Base-by-base conservation (phyloP, 2,888 invertebrate species). In the Omphaloscelis lunosa region DNA sequence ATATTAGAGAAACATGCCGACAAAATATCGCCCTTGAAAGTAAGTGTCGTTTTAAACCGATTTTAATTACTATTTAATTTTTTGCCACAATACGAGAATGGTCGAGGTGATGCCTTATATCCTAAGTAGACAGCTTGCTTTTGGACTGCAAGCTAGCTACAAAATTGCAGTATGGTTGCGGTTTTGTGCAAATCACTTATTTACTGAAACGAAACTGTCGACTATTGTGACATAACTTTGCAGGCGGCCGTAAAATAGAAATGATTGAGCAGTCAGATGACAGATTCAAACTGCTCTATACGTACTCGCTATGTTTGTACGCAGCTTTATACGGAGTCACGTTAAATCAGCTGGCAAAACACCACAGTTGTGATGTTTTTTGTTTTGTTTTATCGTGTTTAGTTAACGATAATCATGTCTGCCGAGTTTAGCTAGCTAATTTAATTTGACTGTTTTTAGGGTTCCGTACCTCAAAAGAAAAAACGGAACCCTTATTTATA, bases 1-100 rank as follows among this genome's bases (percentile, higher is more conserved):
- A 96, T 99, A 75, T 95, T 99, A 58, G 98, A 99, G 89, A 98
- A 98, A 86, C 98, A 99, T 93, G 98, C 99, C 0, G 97, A 97
- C 17, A 98, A 98, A 93, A 98, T 99, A 89, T 98, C 99, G 89
- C 98, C 99, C 0, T 94, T 98, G 17, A 98, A 98, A 95, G 98
- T 98, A 91, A 84, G 91, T 87, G 48, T 63, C 27, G 23, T n/a
- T 41, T n/a, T 23, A 8, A 17, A 41, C 23, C 41, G 0, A 45
- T 45, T 0, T 67, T 23, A 23, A 15, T 29, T 23, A 67, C 23
- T 66, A 12, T 27, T 45, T 27, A 0, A 2, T 6, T 45, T 45
- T 20, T 65, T 27, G 11, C 8, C 17, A 41, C n/a, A 39, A 53
- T 53, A 8, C 9, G 12, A 12, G n/a, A n/a, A n/a, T 12, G 5